Base-by-base conservation (phyloP, 2,113 vertebrate genomes). In the Dicrurus megarhynchus region DNA sequence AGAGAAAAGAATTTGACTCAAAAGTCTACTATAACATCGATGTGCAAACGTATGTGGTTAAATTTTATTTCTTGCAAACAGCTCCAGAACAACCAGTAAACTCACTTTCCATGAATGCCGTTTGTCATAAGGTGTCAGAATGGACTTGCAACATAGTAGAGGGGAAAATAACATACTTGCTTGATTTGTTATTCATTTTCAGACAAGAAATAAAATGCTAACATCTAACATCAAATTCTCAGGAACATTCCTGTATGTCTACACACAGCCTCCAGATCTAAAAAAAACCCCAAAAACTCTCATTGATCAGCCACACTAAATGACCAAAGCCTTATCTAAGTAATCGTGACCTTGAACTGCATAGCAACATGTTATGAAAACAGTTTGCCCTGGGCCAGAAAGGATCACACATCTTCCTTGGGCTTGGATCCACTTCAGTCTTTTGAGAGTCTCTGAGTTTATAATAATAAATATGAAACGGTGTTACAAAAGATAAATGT, bases 141-240 rank as follows among this genome's bases (percentile, higher is more conserved):
- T 1, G 3, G 30, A 52, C 16, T 24, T 56, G 15, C 13, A 56
- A 83, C 16, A 79, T 16, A 35, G 20, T 8, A 63, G 39, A 6
- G 3, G 5, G 6, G 6, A 53, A 59, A 81, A 44, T 1, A 53
- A 46, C 0, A 1, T n/a, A 49, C 6, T 37, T 80, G 12, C 15
- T 83, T 24, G 12, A 52, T 63, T 71, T 75, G 11, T 74, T 53
- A 75, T 5, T 92, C 3, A 20, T 90, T 87, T 84, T 81, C 23
- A 49, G 47, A 59, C 19, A 35, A 68, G 21, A 61, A 82, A 87
- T 18, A 57, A 74, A 90, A 59, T 7, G 23, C 42, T 90, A 75
- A 13, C 16, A 41, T 50, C 32, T 53, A 63, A 59, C 11, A 57
- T 15, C 4, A 84, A n/a, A 49, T 39, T 53, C 33, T 82, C 30